A percentile compares a stretch with the other conserved stretches of the same genome.
Conservation (phyloP, 2,888 invertebrate genomes). For the Sussaba pulchella region DNA sequence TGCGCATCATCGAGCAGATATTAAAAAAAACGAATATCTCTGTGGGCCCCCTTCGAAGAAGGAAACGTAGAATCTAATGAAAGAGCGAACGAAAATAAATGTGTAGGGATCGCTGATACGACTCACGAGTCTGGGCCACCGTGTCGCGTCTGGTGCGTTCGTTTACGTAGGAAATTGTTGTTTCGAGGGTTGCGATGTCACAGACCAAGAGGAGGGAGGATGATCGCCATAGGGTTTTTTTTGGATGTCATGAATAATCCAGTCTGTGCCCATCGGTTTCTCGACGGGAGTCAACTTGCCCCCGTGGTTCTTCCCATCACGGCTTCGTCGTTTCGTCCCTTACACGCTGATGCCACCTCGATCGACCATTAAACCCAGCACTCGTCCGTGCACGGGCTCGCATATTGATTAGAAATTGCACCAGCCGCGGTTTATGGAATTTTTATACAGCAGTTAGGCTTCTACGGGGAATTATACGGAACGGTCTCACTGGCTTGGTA, state of each 20-base stretch:
- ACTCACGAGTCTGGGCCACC: too few species aligned
- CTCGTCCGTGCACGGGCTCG: constrained; percentile 21
- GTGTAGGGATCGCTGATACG: constrained; percentile 27
- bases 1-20: background rate
- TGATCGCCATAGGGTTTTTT: constrained; percentile 70
- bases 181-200: constrained; percentile 65
- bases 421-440: constrained; percentile 30
- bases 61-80: background rate
- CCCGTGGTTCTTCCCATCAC: constrained; percentile 30
- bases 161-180: constrained; percentile 71
- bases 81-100: constrained; percentile 9
- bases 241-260: constrained; percentile 70
- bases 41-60: background rate
- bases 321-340: constrained; percentile 1
- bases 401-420: constrained; percentile 41
- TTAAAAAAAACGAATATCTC: background rate
- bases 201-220: constrained; percentile 61
- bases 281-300: constrained; percentile 45
- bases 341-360: background rate
- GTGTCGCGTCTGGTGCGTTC: constrained; percentile 61
- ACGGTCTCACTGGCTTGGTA: too few species aligned
- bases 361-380: constrained; percentile 21
- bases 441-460: constrained; percentile 4
- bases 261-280: constrained; percentile 34
- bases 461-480: background rate